Conservation (phyloP, 2,113 vertebrate species). For the Nothobranchius kuhntae region DNA sequence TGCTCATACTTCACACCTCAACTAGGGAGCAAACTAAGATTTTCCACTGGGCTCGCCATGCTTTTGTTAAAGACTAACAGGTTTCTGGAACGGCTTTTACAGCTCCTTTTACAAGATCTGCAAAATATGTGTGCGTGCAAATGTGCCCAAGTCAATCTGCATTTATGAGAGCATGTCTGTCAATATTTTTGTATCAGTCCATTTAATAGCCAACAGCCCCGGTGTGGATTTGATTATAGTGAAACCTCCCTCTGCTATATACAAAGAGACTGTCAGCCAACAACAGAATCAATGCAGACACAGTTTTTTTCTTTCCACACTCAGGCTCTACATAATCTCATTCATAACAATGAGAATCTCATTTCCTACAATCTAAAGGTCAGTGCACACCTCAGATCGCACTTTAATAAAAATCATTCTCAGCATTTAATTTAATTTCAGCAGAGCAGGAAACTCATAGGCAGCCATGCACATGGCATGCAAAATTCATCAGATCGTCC, state of each 20-base stretch:
- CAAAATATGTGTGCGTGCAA: conserved; percentile 54
- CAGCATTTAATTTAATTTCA: conserved; percentile 81
- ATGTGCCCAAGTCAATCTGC: conserved; percentile 56
- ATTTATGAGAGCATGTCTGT: conserved; percentile 66
- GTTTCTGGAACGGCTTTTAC: conserved; percentile 71
- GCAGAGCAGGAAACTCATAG: conserved; percentile 72
- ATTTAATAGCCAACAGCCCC: conserved; percentile 75
- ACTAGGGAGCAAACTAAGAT: conserved; percentile 75
- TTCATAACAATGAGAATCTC: conserved; percentile 81
- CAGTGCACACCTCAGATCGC: conserved; percentile 81
- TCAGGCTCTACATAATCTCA: conserved; percentile 72
- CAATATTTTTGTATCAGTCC: conserved; percentile 70
- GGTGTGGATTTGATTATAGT: conserved; percentile 78
- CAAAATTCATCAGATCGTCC: conserved; percentile 73
- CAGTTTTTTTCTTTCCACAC: conserved; percentile 41
- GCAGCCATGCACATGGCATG: conserved; percentile 64
- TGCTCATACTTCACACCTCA: conserved; percentile 74
- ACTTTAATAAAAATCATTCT: conserved; percentile 83
- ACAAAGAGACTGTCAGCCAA: conserved; percentile 71
- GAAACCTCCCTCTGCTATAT: conserved; percentile 68
- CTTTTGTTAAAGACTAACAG: conserved; percentile 72
- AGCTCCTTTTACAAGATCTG: conserved; percentile 71
- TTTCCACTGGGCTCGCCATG: conserved; percentile 80
- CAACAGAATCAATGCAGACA: conserved; percentile 67
- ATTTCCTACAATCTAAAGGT: conserved; percentile 83